Evolutionary conservation across 1,140 invertebrate species (phyloP).

Genomic region (Ptiloglossa arizonensis): DNA sequence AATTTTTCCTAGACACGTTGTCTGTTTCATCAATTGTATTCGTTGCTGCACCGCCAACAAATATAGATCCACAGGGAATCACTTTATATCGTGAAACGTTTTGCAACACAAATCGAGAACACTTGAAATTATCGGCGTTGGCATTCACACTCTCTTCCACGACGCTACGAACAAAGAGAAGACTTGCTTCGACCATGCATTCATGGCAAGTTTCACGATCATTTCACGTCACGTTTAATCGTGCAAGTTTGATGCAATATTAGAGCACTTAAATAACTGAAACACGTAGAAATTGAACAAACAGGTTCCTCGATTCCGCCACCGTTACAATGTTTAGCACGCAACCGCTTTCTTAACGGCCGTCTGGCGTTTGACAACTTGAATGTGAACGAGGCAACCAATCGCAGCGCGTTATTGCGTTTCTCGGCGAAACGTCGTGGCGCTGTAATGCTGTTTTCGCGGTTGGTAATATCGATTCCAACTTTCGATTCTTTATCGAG

Average conservation of each 20-base stretch:
- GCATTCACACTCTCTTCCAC: not conserved
- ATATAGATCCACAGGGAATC: not conserved
- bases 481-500: not conserved
- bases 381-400: slow-evolving; percentile 55
- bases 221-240: not conserved
- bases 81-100: not conserved
- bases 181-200: not conserved
- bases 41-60: not conserved
- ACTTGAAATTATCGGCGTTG: not conserved
- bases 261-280: not conserved
- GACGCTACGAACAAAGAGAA: not conserved
- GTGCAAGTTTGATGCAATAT: not conserved
- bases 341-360: slow-evolving; percentile 68
- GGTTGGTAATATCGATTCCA: slow-evolving; percentile 36
- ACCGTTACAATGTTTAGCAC: slow-evolving; percentile 24
- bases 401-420: slow-evolving; percentile 35
- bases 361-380: slow-evolving; percentile 71
- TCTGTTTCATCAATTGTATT: not conserved
- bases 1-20: not conserved
- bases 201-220: not conserved
- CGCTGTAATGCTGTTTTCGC: slow-evolving; percentile 3
- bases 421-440: not conserved
- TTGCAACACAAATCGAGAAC: not conserved
- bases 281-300: not conserved
- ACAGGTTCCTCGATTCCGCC: slow-evolving; percentile 1